Conservation (phyloP, 2,888 invertebrate genomes). For the Agrotis exclamationis region DNA sequence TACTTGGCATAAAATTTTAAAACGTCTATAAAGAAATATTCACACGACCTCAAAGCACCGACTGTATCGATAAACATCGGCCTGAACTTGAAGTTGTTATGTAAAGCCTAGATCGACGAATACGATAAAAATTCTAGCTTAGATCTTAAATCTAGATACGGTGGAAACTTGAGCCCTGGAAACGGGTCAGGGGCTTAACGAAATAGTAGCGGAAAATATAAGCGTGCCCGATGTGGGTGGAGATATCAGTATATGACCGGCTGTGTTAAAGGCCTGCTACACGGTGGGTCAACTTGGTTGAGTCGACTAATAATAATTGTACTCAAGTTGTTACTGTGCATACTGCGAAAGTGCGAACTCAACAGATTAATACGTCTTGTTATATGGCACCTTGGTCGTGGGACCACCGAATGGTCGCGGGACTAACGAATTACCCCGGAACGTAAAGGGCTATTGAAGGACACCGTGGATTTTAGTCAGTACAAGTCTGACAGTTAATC, state of each 20-base stretch:
- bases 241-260: conserved; percentile 16
- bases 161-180: conserved; percentile 78
- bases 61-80: conserved; percentile 74
- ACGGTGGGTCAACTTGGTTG: too few relatives aligned
- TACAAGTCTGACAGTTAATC: too few relatives aligned
- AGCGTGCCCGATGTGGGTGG: conserved; percentile 43
- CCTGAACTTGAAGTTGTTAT: conserved; percentile 80
- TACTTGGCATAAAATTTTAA: conserved; percentile 61
- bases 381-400: too few relatives aligned
- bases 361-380: too few relatives aligned
- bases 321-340: too few relatives aligned
- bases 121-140: conserved; percentile 79
- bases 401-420: too few relatives aligned
- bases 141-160: conserved; percentile 82
- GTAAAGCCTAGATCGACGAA: conserved; percentile 76
- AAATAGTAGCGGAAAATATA: conserved; percentile 68
- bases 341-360: too few relatives aligned
- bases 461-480: too few relatives aligned
- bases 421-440: too few relatives aligned
- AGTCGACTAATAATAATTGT: too few relatives aligned
- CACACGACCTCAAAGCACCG: conserved; percentile 64
- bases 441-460: too few relatives aligned
- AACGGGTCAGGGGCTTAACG: conserved; percentile 81
- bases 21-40: conserved; percentile 58
- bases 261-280: neutral